These are phyloP conservation scores for Beris chalybata DNA, from an alignment of 2,888 invertebrate species.

Conservation along the genomic window DNA sequence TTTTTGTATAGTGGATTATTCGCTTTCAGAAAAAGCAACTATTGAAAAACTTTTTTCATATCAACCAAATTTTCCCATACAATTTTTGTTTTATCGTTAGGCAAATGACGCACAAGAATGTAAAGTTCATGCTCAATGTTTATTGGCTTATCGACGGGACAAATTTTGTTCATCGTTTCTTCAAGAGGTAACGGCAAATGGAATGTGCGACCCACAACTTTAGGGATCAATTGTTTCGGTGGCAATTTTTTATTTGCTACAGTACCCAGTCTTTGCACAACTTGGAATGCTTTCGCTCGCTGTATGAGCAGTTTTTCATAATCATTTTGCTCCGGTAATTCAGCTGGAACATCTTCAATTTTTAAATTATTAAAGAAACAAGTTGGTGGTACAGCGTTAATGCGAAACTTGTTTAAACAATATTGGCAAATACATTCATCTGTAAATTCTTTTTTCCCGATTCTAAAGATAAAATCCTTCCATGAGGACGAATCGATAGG, in stretches of 20 bases:
- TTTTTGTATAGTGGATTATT: conserved; percentile 44
- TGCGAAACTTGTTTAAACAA: conserved; percentile 39
- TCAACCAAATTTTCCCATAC: conserved; percentile 47
- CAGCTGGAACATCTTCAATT: conserved; percentile 36
- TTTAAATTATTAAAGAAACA: conserved; percentile 44
- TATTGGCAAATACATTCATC: conserved; percentile 27
- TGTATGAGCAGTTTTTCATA: conserved; percentile 41
- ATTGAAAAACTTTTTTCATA: conserved; percentile 44
- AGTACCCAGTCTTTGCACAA: conserved; percentile 44
- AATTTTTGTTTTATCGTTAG: conserved; percentile 41
- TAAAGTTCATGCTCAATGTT: conserved; percentile 45
- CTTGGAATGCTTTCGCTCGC: conserved; percentile 49
- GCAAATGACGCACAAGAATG: conserved; percentile 46
- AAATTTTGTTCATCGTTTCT: conserved; percentile 47
- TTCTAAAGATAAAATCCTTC: background rate
- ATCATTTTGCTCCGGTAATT: conserved; percentile 41
- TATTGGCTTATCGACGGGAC: conserved; percentile 43
- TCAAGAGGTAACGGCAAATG: conserved; percentile 49
- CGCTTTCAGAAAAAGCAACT: conserved; percentile 45
- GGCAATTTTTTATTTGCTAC: conserved; percentile 46
- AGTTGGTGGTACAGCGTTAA: conserved; percentile 41
- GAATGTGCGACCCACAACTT: conserved; percentile 39
- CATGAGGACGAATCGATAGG: background rate
- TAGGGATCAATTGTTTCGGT: conserved; percentile 40
- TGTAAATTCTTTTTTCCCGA: background rate